Percentiles rank a stretch among this genome's conserved stretches.
Evolutionary conservation across 2,888 invertebrate genomes (phyloP).

Genomic region (Drymonia ruficornis): DNA sequence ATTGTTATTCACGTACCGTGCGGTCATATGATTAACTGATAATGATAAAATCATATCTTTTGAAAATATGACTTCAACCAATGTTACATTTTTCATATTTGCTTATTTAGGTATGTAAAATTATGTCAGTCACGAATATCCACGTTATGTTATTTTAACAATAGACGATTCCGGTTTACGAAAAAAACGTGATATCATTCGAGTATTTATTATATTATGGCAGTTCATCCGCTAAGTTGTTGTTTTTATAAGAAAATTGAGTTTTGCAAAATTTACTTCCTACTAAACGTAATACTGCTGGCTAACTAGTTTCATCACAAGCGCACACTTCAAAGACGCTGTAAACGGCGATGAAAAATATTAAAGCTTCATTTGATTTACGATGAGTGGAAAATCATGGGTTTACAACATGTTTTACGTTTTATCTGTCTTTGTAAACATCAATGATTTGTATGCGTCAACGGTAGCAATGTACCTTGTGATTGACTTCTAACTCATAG

Average conservation of each 20-base stretch:
- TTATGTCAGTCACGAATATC: neutral
- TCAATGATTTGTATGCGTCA: constrained; percentile 38
- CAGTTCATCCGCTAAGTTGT: neutral
- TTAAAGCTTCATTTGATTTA: constrained; percentile 51
- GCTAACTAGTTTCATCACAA: constrained; percentile 22
- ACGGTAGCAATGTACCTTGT: constrained; percentile 33
- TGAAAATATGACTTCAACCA: constrained; percentile 17
- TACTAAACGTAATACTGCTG: neutral
- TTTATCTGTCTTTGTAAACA: constrained; percentile 46
- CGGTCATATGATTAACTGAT: constrained; percentile 18
- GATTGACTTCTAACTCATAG: constrained; percentile 9
- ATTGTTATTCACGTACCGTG: constrained; percentile 9
- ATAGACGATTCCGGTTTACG: constrained; percentile 2
- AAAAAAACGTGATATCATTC: neutral
- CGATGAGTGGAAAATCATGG: constrained; percentile 44
- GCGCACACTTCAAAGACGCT: constrained; percentile 40
- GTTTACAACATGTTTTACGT: constrained; percentile 47
- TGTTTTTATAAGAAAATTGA: neutral
- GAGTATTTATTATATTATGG: neutral
- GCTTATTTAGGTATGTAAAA: neutral
- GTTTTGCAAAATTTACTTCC: constrained; percentile 9
- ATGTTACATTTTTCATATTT: constrained; percentile 7
- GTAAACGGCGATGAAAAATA: constrained; percentile 49
- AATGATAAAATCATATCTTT: constrained; percentile 19
- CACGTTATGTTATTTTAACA: neutral